Conservation (phyloP, 2,113 vertebrate species). For the Passer domesticus region DNA sequence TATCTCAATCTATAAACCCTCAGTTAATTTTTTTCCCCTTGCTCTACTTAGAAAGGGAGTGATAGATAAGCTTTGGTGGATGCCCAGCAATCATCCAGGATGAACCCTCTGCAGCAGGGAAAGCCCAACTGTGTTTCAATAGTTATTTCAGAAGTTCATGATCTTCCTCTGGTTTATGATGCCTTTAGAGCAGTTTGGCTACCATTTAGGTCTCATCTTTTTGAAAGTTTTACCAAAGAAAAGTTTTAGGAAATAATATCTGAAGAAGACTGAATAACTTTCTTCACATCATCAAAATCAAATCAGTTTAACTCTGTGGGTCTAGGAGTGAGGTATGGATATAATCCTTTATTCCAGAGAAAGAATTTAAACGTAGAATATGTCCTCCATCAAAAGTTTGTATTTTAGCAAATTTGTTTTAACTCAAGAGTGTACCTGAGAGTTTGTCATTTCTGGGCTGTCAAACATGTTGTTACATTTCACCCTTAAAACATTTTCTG, state of each 20-base stretch:
- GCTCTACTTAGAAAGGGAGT: not conserved
- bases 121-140: not conserved
- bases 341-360: not conserved
- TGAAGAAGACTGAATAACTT: not conserved
- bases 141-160: not conserved
- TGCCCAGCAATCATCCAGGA: accelerated
- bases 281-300: not conserved
- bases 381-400: not conserved
- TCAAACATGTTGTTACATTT: not conserved
- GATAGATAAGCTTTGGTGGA: not conserved
- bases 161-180: not conserved
- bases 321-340: not conserved
- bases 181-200: not conserved
- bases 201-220: not conserved
- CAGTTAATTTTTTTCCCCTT: not conserved
- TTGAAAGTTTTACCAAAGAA: not conserved
- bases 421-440: not conserved
- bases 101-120: not conserved
- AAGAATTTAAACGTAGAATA: not conserved
- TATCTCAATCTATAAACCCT: not conserved
- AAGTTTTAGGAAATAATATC: not conserved
- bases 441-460: not conserved
- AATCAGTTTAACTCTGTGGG: not conserved
- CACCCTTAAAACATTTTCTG: not conserved
- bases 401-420: not conserved